These are phyloP conservation scores for Camelus dromedarius DNA, from an alignment of 2,113 vertebrate species.

Conservation along the genomic window DNA sequence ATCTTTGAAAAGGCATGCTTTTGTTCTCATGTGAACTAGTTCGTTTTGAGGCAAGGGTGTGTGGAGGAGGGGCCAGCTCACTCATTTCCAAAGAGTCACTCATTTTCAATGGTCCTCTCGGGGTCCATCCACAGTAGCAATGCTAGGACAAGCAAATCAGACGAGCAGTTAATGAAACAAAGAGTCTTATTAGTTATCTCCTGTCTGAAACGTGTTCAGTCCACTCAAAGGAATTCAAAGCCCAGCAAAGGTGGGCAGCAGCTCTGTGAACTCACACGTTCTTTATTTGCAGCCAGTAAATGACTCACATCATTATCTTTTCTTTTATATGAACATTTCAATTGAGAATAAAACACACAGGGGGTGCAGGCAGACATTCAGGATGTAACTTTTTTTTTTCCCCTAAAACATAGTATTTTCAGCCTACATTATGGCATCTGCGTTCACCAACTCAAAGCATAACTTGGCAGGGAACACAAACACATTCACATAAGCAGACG, in stretches of 20 bases:
- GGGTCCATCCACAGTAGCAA: not conserved
- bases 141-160: not conserved
- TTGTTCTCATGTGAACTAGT: not conserved
- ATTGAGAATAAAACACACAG: slow-evolving; percentile 38
- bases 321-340: slow-evolving; percentile 57
- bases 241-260: not conserved
- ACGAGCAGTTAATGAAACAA: slow-evolving; percentile 56
- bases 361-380: slow-evolving; percentile 65
- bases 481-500: slow-evolving; percentile 70
- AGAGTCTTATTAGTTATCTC: not conserved
- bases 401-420: slow-evolving; percentile 58
- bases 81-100: slow-evolving; percentile 12
- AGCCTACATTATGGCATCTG: slow-evolving; percentile 1
- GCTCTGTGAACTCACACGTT: slow-evolving; percentile 48
- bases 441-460: slow-evolving; percentile 55
- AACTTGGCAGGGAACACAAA: slow-evolving; percentile 67
- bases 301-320: slow-evolving; percentile 72
- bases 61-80: not conserved
- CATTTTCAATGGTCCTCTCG: not conserved
- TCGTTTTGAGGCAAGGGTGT: not conserved
- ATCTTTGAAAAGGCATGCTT: not conserved
- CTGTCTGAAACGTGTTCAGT: slow-evolving; percentile 17
- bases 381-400: slow-evolving; percentile 53
- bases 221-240: not conserved
- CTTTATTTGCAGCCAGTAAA: slow-evolving; percentile 51